These are phyloP conservation scores for Panurus biarmicus DNA, from an alignment of 2,113 vertebrate genomes.

Conservation along the genomic window DNA sequence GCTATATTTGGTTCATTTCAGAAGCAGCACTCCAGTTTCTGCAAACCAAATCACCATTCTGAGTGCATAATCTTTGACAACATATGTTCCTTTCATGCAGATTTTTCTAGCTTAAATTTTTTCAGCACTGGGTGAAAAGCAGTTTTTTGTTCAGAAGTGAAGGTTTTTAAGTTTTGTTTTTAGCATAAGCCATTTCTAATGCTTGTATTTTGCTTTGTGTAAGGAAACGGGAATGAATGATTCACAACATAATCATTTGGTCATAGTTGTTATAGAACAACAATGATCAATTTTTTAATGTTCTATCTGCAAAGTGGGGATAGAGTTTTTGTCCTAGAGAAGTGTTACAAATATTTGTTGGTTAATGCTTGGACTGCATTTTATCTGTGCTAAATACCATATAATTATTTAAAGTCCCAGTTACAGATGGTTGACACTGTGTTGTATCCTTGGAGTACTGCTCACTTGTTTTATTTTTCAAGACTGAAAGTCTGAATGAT, in stretches of 20 bases:
- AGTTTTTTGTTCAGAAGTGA: background rate
- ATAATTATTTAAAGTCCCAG: background rate
- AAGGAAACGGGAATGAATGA: constrained; percentile 39
- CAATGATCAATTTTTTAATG: background rate
- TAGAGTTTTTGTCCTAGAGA: background rate
- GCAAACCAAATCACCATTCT: background rate
- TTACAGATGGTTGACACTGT: background rate
- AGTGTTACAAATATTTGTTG: background rate
- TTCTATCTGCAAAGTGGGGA: background rate
- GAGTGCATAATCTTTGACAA: background rate
- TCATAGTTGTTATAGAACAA: background rate
- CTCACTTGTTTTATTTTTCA: background rate
- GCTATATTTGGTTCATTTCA: background rate
- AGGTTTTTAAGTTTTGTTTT: background rate
- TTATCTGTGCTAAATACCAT: background rate
- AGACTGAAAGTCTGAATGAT: background rate
- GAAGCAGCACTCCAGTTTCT: background rate
- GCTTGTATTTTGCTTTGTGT: constrained; percentile 16
- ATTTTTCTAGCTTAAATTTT: constrained; percentile 40
- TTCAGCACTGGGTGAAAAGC: background rate
- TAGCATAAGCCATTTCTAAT: constrained; percentile 48
- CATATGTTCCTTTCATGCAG: background rate
- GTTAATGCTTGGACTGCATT: background rate
- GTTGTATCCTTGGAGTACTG: background rate
- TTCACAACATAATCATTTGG: constrained; percentile 19